Conservation (phyloP, 2,797 vertebrate genomes). For the Siniperca undulata region DNA sequence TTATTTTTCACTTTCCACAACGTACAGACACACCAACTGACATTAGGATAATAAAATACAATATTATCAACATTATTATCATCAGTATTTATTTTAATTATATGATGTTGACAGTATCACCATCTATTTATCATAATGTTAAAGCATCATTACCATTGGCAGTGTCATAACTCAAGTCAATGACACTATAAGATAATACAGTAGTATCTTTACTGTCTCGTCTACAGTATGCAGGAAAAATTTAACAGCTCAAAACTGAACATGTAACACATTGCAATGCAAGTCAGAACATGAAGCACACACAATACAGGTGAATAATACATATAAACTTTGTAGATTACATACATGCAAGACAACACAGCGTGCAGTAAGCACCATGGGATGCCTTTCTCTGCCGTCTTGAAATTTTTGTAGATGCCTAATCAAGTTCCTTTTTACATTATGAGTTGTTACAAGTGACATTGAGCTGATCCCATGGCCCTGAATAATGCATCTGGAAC, state of each 20-base stretch:
- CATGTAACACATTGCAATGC: background rate
- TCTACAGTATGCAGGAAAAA: background rate
- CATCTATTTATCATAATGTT: background rate
- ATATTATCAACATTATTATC: background rate
- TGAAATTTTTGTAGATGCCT: conserved; percentile 15
- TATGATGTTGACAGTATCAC: background rate
- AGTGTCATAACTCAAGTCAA: background rate
- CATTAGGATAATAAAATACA: background rate
- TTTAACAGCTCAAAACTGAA: background rate
- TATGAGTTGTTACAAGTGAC: conserved; percentile 17
- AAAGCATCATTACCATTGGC: background rate
- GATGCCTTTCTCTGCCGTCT: background rate
- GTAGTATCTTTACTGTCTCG: background rate
- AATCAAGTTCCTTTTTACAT: conserved; percentile 28
- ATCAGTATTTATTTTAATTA: background rate
- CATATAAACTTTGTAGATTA: conserved; percentile 4
- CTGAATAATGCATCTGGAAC: conserved; percentile 53
- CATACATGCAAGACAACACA: background rate
- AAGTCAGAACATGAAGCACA: conserved; percentile 1
- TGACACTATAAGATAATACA: background rate
- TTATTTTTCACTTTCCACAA: background rate
- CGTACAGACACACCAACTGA: background rate
- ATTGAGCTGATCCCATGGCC: background rate
- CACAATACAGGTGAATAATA: conserved; percentile 1
- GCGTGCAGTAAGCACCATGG: background rate